Evolutionary conservation across 2,797 vertebrate species (phyloP), one percentile per base, ranked within the genome.

Genomic region (Synaphobranchus kaupii): DNA sequence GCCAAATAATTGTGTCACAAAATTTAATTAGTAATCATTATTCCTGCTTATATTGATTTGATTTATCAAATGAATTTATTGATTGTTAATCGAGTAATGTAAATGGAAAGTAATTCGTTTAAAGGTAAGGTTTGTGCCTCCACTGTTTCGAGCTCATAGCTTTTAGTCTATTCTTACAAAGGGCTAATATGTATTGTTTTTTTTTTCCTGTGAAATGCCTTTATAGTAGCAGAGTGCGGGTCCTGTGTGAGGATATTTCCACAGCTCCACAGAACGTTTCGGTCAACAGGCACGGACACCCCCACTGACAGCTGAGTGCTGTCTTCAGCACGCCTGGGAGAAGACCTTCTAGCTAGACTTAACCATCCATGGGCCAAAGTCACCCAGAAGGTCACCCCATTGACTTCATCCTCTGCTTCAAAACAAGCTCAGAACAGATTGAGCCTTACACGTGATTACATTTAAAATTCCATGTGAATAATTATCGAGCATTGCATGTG

Each of bases 221-320:
- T 76, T 20, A 76, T 10, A 76, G 71, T 28, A 39, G 4, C 31
- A 76, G 28, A 34, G 71, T 76, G 10, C 12, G 8, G 31, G 71
- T 76, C 76, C 93, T 95, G 94, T 95, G 94, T 93, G 88, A 91
- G 91, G 92, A 85, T 83, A 93, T 95, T 94, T 92, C 90, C 89
- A 86, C 89, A 93, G 93, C 89, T 92, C 90, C 89, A 66, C 88
- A 90, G 94, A 94, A 92, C 94, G 94, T 94, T 93, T 92, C 91
- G 92, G 89, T 94, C 93, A 90, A 90, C 91, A 91, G 92, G 92
- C 89, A 85, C 0, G 84, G 91, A 92, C 84, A 54, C 31, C 90
- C 89, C 90, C 89, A 86, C 87, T 92, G 92, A 93, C 94, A 94
- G 93, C 86, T 28, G 88, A 60, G 89, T 88, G 89, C 91, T 80